phyloP scores from a whole-genome alignment of 2,113 vertebrate genomes.

The Cryptomyrus ogoouensis region DNA sequence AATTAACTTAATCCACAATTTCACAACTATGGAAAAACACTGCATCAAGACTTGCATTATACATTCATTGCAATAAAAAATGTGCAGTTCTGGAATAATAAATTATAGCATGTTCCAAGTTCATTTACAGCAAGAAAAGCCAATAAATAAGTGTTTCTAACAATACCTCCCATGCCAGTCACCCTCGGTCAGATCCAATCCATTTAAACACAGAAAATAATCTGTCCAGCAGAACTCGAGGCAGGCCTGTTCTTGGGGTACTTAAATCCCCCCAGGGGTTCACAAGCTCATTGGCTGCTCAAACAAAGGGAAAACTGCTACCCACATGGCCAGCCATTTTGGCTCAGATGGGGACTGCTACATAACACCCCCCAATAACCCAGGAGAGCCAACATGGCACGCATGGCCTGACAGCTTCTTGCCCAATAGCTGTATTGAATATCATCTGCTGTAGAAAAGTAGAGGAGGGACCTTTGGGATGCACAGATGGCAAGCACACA shows the following conservation, averaged over 20 bases:
- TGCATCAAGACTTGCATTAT: neutral
- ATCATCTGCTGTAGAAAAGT: slow-evolving; percentile 62
- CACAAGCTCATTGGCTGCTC: slow-evolving; percentile 50
- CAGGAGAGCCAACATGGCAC: slow-evolving; percentile 50
- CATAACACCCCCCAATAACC: neutral
- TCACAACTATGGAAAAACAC: neutral
- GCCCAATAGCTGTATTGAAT: slow-evolving; percentile 58
- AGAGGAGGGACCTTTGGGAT: slow-evolving; percentile 45
- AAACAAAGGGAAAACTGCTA: slow-evolving; percentile 54
- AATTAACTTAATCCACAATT: neutral
- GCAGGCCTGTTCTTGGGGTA: slow-evolving; percentile 45
- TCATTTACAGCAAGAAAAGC: neutral
- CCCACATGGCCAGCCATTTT: slow-evolving; percentile 33
- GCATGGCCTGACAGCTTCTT: slow-evolving; percentile 30
- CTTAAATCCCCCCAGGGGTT: slow-evolving; percentile 32
- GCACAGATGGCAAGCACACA: slow-evolving; percentile 52
- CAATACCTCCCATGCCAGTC: slow-evolving; percentile 43
- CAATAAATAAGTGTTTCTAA: neutral
- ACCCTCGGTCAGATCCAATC: slow-evolving; percentile 31
- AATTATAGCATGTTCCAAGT: neutral
- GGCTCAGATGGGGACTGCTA: slow-evolving; percentile 34
- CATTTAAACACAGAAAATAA: slow-evolving; percentile 34
- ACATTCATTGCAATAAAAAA: neutral
- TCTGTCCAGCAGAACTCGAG: slow-evolving; percentile 39
- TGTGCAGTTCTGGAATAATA: neutral